Evolutionary conservation across 2,888 invertebrate species (phyloP).

Genomic region (Chrysolina oricalcia): DNA sequence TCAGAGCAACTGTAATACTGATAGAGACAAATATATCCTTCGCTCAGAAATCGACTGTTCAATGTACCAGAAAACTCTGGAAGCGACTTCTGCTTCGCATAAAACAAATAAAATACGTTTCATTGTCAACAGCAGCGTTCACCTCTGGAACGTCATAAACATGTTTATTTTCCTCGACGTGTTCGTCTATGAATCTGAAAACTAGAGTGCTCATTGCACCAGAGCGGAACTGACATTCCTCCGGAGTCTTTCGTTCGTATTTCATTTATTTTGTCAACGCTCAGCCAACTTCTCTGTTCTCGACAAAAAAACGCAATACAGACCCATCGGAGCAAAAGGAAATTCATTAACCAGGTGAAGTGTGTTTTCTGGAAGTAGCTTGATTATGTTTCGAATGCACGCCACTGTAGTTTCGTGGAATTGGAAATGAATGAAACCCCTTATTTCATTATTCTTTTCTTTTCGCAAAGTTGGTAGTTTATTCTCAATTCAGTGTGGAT

Average conservation of each 20-base stretch:
- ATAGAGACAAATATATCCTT: too few species aligned
- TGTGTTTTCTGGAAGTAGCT: background rate
- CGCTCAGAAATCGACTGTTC: background rate
- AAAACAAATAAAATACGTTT: conserved; percentile 1
- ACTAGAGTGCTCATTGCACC: background rate
- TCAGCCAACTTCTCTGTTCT: background rate
- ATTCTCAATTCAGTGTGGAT: too few species aligned
- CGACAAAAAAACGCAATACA: conserved; percentile 7
- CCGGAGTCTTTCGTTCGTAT: background rate
- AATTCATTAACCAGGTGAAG: conserved; percentile 11
- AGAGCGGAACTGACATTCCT: background rate
- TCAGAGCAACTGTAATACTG: too few species aligned
- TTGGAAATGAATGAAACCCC: too few species aligned
- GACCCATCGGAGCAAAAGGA: background rate
- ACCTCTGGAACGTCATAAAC: background rate
- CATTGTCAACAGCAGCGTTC: background rate
- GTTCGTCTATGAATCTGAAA: background rate
- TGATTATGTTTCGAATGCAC: background rate
- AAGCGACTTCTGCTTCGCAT: background rate
- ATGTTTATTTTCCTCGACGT: background rate
- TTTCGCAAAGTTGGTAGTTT: too few species aligned
- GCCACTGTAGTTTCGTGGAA: background rate
- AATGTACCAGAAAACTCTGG: background rate
- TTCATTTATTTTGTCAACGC: conserved; percentile 25
- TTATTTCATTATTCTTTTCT: too few species aligned